Evolutionary conservation across 2,113 vertebrate species (phyloP).

Genomic region (Psilopogon haemacephalus): DNA sequence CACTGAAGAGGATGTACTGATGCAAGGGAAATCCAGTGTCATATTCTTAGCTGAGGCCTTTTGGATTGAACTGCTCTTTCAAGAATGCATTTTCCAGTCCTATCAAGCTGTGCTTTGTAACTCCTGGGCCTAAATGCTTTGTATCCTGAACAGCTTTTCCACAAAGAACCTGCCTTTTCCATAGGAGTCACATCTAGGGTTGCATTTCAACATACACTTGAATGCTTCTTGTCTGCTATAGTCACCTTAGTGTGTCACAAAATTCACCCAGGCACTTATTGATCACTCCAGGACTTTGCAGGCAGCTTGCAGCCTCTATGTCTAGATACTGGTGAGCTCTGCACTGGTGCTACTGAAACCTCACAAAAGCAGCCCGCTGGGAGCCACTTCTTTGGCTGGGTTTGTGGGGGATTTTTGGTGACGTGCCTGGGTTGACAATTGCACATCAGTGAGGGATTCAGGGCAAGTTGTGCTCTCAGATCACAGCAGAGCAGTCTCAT

Average conservation of each 20-base stretch:
- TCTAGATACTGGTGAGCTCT: background rate
- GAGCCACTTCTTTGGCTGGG: background rate
- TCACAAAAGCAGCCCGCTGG: background rate
- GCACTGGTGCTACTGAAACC: background rate
- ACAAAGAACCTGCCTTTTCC: background rate
- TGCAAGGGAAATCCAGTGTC: background rate
- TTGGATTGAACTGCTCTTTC: background rate
- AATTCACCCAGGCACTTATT: background rate
- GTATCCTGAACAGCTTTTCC: background rate
- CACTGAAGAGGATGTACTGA: background rate
- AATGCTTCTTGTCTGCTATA: background rate
- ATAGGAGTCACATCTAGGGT: background rate
- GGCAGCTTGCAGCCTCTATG: background rate
- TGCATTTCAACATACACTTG: background rate
- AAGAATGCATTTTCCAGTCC: background rate
- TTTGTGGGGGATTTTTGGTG: background rate
- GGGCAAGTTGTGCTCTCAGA: background rate
- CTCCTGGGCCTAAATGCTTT: background rate
- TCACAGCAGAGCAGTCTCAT: background rate
- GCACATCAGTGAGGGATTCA: background rate
- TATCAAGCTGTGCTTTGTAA: background rate
- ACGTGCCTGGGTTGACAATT: background rate
- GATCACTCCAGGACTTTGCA: background rate
- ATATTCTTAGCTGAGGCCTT: background rate
- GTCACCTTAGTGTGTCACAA: rapidly evolving